A percentile compares a stretch with the other conserved stretches of the same genome.
phyloP scores from a whole-genome alignment of 2,888 invertebrate species.

The Osedax frankpressi region DNA sequence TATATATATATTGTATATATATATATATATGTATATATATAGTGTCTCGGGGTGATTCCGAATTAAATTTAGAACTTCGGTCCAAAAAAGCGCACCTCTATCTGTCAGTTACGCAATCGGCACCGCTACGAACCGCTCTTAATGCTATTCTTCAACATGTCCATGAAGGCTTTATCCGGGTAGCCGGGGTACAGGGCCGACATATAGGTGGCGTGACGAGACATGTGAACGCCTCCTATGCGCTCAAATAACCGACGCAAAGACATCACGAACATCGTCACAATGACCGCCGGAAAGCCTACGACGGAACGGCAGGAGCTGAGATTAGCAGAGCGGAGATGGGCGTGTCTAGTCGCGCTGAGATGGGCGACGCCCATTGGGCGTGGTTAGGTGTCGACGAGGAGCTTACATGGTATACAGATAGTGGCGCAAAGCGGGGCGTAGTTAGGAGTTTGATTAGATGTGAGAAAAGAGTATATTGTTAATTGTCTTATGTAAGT shows the following conservation, averaged over 20 bases:
- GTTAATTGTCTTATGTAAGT: neutral
- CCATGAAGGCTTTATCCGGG: neutral
- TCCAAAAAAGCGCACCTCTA: no score
- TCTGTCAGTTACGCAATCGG: no score
- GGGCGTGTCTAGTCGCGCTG: neutral
- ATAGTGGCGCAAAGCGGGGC: neutral
- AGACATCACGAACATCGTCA: neutral
- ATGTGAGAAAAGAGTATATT: neutral
- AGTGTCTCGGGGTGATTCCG: no score
- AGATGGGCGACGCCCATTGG: no score
- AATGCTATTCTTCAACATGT: neutral
- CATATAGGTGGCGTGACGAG: neutral
- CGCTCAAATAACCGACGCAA: neutral
- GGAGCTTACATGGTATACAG: no score
- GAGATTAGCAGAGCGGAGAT: neutral
- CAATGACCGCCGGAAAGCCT: neutral
- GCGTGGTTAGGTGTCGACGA: neutral
- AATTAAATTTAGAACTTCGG: no score
- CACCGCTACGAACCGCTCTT: neutral
- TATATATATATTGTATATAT: no score
- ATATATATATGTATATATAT: no score
- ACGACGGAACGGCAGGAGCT: neutral
- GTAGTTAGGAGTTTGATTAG: neutral
- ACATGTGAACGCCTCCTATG: neutral
- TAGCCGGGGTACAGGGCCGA: neutral